phyloP scores from a whole-genome alignment of 2,888 invertebrate species.

The Epinotia demarniana region DNA sequence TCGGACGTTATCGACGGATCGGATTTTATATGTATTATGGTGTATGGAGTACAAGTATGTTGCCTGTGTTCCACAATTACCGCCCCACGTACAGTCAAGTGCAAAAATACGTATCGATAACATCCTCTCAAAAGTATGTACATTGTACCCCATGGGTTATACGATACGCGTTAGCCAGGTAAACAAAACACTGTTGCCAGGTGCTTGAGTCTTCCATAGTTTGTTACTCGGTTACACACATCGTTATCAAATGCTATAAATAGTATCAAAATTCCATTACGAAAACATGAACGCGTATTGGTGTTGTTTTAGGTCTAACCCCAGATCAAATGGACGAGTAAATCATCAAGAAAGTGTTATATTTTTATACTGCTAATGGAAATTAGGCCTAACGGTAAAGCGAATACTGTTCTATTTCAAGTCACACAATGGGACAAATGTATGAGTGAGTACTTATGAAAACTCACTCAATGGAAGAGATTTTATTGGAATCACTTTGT shows the following conservation, averaged over 20 bases:
- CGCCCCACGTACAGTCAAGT: too few species aligned
- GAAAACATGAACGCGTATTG: background rate
- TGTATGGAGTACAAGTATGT: too few species aligned
- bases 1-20: too few species aligned
- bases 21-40: too few species aligned
- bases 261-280: background rate
- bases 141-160: too few species aligned
- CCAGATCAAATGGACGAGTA: constrained; percentile 16
- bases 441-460: background rate
- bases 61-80: too few species aligned
- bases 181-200: background rate
- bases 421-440: background rate
- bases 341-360: background rate
- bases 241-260: background rate
- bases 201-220: background rate
- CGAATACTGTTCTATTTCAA: background rate
- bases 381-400: background rate
- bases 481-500: constrained; percentile 25
- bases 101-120: too few species aligned
- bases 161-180: background rate
- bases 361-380: background rate
- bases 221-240: background rate
- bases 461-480: background rate
- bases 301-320: constrained; percentile 39
- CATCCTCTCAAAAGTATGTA: too few species aligned